phyloP scores from a whole-genome alignment of 2,888 invertebrate species.

The Timema cristinae region DNA sequence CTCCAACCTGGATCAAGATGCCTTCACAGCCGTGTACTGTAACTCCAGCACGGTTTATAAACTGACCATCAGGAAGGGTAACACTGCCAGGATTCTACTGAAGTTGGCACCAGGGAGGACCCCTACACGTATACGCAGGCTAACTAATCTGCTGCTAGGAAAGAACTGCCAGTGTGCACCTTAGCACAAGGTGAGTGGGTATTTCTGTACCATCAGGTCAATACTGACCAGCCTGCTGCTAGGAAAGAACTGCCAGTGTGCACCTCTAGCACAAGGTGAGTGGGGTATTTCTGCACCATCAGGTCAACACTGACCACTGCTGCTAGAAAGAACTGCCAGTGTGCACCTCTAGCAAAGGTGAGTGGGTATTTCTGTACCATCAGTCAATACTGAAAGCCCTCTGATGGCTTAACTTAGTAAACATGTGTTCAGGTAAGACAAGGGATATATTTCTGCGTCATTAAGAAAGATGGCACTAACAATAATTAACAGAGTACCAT shows the following conservation, averaged over 20 bases:
- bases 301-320: not conserved
- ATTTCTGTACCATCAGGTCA: not conserved
- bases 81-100: constrained; percentile 25
- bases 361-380: no score
- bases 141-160: constrained; percentile 18
- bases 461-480: no score
- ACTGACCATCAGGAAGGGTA: constrained; percentile 23
- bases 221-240: not conserved
- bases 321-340: not conserved
- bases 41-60: constrained; percentile 28
- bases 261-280: no score
- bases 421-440: no score
- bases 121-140: constrained; percentile 22
- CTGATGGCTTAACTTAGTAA: no score
- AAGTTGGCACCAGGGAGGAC: constrained; percentile 26
- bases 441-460: no score
- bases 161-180: constrained; percentile 27
- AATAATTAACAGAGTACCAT: no score
- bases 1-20: not conserved
- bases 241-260: not conserved
- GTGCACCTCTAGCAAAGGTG: no score
- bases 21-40: constrained; percentile 28
- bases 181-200: constrained; percentile 26
- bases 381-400: no score
- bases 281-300: no score